These are phyloP conservation scores for Contarinia nasturtii DNA, from an alignment of 1,140 invertebrate species.

Conservation along the genomic window DNA sequence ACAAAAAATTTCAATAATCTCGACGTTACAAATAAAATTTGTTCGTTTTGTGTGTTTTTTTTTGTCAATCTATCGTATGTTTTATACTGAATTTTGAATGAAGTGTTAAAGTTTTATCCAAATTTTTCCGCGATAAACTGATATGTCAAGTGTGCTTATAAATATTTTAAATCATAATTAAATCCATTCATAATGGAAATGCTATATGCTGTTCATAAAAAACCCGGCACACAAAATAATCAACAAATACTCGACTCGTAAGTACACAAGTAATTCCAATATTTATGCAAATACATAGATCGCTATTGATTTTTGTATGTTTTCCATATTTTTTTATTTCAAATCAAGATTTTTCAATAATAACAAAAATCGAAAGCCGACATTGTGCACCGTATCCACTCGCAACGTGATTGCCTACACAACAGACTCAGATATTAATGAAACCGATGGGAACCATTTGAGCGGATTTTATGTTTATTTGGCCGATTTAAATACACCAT, in stretches of 20 bases:
- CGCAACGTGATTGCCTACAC: slow-evolving; percentile 67
- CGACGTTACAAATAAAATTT: too few relatives aligned
- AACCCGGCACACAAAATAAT: slow-evolving; percentile 14
- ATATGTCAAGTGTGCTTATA: too few relatives aligned
- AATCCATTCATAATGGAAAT: slow-evolving; percentile 27
- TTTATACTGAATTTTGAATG: too few relatives aligned
- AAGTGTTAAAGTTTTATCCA: too few relatives aligned
- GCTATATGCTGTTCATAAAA: slow-evolving; percentile 32
- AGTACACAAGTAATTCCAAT: background rate
- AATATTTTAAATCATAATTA: background rate
- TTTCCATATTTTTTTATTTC: slow-evolving; percentile 2
- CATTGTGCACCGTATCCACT: slow-evolving; percentile 50
- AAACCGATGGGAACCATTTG: slow-evolving; percentile 36
- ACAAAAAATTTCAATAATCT: too few relatives aligned
- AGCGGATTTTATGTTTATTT: slow-evolving; percentile 67
- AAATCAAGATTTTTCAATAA: slow-evolving; percentile 18
- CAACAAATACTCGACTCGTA: background rate
- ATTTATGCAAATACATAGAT: too few relatives aligned
- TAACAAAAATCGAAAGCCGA: slow-evolving; percentile 27
- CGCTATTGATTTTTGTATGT: slow-evolving; percentile 1
- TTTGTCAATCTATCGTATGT: too few relatives aligned
- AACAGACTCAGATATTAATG: slow-evolving; percentile 45
- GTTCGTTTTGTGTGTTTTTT: too few relatives aligned
- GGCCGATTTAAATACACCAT: slow-evolving; percentile 69
- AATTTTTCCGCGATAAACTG: too few relatives aligned